phyloP scores from a whole-genome alignment of 2,888 invertebrate genomes.

The Andrena hattorfiana region DNA sequence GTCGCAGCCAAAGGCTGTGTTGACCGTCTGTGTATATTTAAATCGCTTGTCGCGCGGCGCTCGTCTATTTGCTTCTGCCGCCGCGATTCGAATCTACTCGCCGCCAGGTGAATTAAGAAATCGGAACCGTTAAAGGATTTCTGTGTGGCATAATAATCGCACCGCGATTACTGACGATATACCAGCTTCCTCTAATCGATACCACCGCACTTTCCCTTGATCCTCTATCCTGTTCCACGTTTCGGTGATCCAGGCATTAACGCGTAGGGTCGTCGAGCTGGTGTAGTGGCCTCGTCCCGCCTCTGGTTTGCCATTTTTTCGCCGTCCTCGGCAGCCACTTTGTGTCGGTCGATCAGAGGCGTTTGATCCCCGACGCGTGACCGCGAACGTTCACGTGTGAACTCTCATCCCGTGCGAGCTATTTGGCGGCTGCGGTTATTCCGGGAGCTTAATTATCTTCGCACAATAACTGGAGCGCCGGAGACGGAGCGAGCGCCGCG shows the following conservation, averaged over 20 bases:
- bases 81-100: too few species aligned
- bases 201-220: too few species aligned
- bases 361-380: conserved; percentile 17
- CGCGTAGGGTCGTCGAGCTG: too few species aligned
- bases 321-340: background rate
- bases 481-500: conserved; percentile 5
- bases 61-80: too few species aligned
- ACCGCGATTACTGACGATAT: too few species aligned
- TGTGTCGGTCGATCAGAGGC: background rate
- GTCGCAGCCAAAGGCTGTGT: background rate
- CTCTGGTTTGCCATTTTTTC: conserved; percentile 13
- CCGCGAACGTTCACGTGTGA: conserved; percentile 12
- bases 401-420: conserved; percentile 24
- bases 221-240: too few species aligned
- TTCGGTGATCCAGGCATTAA: too few species aligned
- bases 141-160: too few species aligned
- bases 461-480: conserved; percentile 63
- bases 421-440: conserved; percentile 58
- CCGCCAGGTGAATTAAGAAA: too few species aligned
- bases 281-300: background rate
- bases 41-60: background rate
- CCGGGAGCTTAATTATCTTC: conserved; percentile 66
- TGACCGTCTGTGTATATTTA: conserved; percentile 24
- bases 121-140: too few species aligned
- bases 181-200: too few species aligned